A percentile compares a stretch with the other conserved stretches of the same genome.
Conservation (phyloP, 2,888 invertebrate species). For the Zaprionus obscuricornis region DNA sequence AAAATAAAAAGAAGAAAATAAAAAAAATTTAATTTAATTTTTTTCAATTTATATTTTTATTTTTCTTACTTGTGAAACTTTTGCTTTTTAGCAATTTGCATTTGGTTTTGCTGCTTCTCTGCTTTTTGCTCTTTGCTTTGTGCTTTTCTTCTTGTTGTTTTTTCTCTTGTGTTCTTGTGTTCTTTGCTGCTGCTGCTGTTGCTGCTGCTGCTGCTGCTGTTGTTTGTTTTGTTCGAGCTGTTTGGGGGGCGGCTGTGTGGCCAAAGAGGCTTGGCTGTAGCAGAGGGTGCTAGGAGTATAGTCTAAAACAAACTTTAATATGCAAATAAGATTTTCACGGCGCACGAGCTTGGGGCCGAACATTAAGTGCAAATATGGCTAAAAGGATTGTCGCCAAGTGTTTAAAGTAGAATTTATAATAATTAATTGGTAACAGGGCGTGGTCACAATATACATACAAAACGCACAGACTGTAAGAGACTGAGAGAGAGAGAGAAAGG, state of each 20-base stretch:
- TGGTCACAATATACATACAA: background rate
- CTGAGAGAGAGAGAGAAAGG: no score
- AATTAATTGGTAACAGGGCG: constrained; percentile 32
- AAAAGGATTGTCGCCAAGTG: constrained; percentile 44
- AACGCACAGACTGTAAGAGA: background rate
- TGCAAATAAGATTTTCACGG: constrained; percentile 38
- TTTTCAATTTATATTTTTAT: background rate
- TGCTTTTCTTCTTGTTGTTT: background rate
- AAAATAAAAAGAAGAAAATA: no score
- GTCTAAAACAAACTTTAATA: constrained; percentile 44
- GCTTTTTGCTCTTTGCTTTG: background rate
- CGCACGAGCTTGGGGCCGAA: constrained; percentile 1
- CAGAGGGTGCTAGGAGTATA: constrained; percentile 5
- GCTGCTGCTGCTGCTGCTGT: constrained; percentile 7
- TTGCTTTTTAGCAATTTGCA: constrained; percentile 15
- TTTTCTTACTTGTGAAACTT: no score
- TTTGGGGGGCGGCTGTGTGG: no score
- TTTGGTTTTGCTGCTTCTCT: background rate
- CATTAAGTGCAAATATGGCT: constrained; percentile 32
- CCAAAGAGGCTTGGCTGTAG: no score
- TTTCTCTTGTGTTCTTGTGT: background rate
- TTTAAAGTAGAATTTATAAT: constrained; percentile 33
- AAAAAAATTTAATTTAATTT: constrained; percentile 26
- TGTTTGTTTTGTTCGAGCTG: constrained; percentile 12
- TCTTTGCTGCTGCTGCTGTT: constrained; percentile 9